These are phyloP conservation scores for Galaxea fascicularis DNA, from an alignment of 92 coral and sea anemone genomes.

Conservation along the genomic window DNA sequence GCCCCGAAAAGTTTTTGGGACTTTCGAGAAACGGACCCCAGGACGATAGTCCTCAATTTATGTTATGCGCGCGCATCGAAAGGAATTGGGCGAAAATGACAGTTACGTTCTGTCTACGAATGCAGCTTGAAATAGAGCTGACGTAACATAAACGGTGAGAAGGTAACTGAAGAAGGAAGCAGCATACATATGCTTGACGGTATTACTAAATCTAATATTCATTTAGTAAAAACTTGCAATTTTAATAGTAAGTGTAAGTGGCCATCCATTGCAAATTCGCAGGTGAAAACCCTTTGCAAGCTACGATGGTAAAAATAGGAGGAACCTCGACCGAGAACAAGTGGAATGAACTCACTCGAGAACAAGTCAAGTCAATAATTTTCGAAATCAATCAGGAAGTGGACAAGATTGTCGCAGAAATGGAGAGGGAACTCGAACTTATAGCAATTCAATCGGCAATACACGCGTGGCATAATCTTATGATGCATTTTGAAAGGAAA, in stretches of 20 bases:
- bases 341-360: slow-evolving; percentile 13
- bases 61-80: too few species aligned
- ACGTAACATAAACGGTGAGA: too few species aligned
- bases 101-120: too few species aligned
- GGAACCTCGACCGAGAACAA: slow-evolving; percentile 8
- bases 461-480: slow-evolving; percentile 30
- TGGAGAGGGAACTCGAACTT: slow-evolving; percentile 23
- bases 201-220: too few species aligned
- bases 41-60: too few species aligned
- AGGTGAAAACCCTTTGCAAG: background rate
- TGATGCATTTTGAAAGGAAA: slow-evolving; percentile 9
- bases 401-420: slow-evolving; percentile 20
- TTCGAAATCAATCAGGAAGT: slow-evolving; percentile 9
- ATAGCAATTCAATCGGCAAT: slow-evolving; percentile 1
- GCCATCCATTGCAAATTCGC: background rate
- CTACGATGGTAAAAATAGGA: slow-evolving; percentile 28
- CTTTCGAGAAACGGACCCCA: too few species aligned
- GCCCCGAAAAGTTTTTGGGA: too few species aligned
- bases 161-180: too few species aligned
- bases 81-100: too few species aligned
- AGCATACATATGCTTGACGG: too few species aligned
- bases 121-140: too few species aligned
- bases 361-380: slow-evolving; percentile 8
- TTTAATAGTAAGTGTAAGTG: background rate
- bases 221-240: too few species aligned